phyloP scores from a whole-genome alignment of 2,888 invertebrate species.

The Ormyrus rosae region DNA sequence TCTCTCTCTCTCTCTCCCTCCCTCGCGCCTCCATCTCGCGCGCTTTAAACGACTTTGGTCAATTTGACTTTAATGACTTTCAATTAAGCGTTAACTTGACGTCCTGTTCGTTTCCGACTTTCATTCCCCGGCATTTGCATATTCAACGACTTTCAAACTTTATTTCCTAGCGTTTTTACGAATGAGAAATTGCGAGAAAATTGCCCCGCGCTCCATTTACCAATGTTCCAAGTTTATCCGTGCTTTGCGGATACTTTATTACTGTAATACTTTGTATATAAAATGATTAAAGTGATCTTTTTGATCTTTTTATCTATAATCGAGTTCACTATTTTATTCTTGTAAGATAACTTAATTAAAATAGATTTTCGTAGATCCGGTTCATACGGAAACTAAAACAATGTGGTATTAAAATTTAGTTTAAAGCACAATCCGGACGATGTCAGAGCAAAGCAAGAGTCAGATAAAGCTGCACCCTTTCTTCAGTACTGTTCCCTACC shows the following conservation, averaged over 20 bases:
- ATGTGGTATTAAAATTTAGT: background rate
- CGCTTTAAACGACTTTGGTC: slow-evolving; percentile 50
- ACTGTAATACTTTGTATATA: no score
- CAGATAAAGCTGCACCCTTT: background rate
- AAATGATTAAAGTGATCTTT: no score
- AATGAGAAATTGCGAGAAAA: slow-evolving; percentile 14
- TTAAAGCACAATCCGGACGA: no score
- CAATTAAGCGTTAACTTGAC: slow-evolving; percentile 55
- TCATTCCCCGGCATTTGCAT: slow-evolving; percentile 41
- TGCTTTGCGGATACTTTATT: no score
- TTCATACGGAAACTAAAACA: no score
- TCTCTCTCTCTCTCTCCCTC: slow-evolving; percentile 1
- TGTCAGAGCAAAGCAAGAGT: no score
- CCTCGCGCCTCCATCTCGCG: background rate
- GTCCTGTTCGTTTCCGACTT: slow-evolving; percentile 43
- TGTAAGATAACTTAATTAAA: no score
- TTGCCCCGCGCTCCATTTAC: background rate
- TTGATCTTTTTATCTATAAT: no score
- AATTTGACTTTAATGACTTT: slow-evolving; percentile 58
- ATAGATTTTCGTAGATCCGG: no score
- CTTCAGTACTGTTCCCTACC: slow-evolving; percentile 2
- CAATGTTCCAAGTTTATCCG: no score
- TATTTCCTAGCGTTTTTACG: slow-evolving; percentile 16
- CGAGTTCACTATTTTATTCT: no score
- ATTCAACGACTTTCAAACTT: slow-evolving; percentile 47